Evolutionary conservation across 2,888 invertebrate species (phyloP).

Genomic region (Craniophora ligustri): DNA sequence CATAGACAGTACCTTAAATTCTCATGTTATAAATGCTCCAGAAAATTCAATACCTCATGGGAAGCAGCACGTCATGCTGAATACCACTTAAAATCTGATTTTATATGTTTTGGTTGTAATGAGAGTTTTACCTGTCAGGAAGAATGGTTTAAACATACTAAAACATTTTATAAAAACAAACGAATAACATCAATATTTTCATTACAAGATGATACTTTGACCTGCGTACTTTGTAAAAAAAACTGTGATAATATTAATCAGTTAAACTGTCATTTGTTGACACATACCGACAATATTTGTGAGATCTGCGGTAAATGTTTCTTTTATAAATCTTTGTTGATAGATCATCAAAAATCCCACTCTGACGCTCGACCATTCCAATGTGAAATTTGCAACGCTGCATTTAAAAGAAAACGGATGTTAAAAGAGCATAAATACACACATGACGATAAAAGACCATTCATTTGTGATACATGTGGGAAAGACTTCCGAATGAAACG

Average conservation of each 20-base stretch:
- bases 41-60: constrained; percentile 57
- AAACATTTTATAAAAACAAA: constrained; percentile 62
- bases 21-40: constrained; percentile 72
- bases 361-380: constrained; percentile 69
- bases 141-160: constrained; percentile 64
- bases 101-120: constrained; percentile 73
- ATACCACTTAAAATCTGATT: constrained; percentile 56
- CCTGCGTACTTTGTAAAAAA: constrained; percentile 73
- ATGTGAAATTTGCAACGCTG: constrained; percentile 74
- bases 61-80: constrained; percentile 58
- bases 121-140: constrained; percentile 59
- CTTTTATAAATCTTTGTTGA: constrained; percentile 65
- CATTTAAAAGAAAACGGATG: constrained; percentile 66
- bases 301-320: constrained; percentile 77
- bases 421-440: constrained; percentile 66
- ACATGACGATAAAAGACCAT: constrained; percentile 68
- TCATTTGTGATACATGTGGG: constrained; percentile 70
- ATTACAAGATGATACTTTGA: constrained; percentile 63
- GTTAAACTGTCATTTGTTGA: constrained; percentile 85
- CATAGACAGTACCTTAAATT: constrained; percentile 89
- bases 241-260: constrained; percentile 65
- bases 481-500: constrained; percentile 64
- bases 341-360: constrained; percentile 68
- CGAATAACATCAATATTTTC: constrained; percentile 65
- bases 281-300: constrained; percentile 84